A percentile compares a stretch with the other conserved stretches of the same genome.
Evolutionary conservation across 2,797 vertebrate species (phyloP).

Genomic region (Delichon dasypus): DNA sequence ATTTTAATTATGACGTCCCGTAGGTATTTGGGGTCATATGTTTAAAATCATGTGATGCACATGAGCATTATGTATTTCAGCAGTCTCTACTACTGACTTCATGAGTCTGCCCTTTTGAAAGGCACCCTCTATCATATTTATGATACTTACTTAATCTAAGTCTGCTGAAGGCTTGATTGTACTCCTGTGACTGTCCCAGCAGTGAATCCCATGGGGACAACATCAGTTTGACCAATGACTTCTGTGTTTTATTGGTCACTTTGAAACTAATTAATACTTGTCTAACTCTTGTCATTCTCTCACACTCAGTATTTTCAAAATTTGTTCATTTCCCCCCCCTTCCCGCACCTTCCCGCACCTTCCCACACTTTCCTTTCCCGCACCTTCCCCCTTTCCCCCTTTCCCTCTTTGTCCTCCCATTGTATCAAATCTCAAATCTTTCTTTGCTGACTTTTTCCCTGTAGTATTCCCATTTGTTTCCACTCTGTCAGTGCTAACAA

Average conservation of each 20-base stretch:
- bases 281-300: not conserved
- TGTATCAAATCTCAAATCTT: not conserved
- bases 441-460: not conserved
- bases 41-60: conserved; percentile 67
- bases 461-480: not conserved
- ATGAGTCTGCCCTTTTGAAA: conserved; percentile 77
- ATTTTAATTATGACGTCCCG: conserved; percentile 69
- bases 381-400: not conserved
- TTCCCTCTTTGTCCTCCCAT: not conserved
- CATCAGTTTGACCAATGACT: not conserved
- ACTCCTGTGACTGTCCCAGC: not conserved
- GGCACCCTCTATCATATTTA: conserved; percentile 76
- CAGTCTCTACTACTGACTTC: conserved; percentile 74
- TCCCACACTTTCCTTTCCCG: too few relatives aligned
- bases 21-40: conserved; percentile 58
- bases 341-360: too few relatives aligned
- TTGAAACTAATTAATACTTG: not conserved
- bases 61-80: conserved; percentile 68
- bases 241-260: not conserved
- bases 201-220: not conserved
- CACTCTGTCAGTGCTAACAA: not conserved
- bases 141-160: conserved; percentile 51
- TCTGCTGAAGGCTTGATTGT: conserved; percentile 8
- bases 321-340: too few relatives aligned
- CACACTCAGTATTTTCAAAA: not conserved